Base-by-base conservation (phyloP, 2,113 vertebrate genomes). In the Nibea albiflora region DNA sequence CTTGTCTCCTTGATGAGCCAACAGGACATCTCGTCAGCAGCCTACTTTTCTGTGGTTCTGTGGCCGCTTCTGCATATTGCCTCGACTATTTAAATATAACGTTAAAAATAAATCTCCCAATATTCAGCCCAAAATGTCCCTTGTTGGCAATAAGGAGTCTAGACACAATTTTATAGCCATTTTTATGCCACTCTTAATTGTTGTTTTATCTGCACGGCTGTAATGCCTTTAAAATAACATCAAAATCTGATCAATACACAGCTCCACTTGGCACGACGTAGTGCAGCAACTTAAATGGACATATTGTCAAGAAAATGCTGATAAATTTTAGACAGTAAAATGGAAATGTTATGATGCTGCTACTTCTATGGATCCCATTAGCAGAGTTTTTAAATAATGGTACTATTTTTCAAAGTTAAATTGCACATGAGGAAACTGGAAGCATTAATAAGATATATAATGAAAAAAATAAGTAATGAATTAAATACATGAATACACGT, bases 151-250 rank as follows among this genome's bases (percentile, higher is more conserved):
- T 89, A 85, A 76, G 62, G 67, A 6, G 64, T 91, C 83, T 86
- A 85, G 79, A 85, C 73, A n/a, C 20, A 60, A 39, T 85, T 89
- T 89, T 82, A 90, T 56, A 50, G 76, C 58, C 12, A 0, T 49
- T 92, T 92, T 89, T 73, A 85, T 72, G 58, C 4, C 44, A 57
- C 57, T 71, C 56, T 75, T 89, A 90, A 83, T 89, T 83, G 66
- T 80, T 50, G 50, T 67, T 84, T 87, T 85, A 85, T 85, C 79
- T 77, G n/a, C 70, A 39, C 8, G 5, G 28, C 28, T 75, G 28
- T 78, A 77, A 75, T 54, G 76, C 65, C 74, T 78, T 73, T 72
- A 79, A 61, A 74, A 73, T 56, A 4, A 64, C 35, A 73, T 78
- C 73, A 86, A 79, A 86, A 78, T 54, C 22, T 11, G 71, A 86